Conservation (phyloP, 1,140 invertebrate species). For the Tetragonula clypearis region DNA sequence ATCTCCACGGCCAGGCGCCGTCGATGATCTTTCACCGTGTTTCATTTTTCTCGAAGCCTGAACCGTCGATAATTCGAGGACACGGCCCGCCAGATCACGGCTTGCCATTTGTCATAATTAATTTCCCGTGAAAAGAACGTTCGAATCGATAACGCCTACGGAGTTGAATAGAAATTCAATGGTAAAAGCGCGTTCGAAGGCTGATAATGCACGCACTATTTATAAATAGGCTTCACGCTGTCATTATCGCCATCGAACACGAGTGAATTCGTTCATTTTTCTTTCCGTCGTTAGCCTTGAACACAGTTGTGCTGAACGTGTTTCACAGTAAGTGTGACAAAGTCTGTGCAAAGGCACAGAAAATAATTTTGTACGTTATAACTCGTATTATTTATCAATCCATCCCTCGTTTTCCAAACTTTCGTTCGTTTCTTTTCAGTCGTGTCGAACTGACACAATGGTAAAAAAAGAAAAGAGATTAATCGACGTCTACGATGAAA, state of each 20-base stretch:
- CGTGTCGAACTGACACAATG: no score
- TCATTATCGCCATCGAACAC: neutral
- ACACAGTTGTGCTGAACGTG: neutral
- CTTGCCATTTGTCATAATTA: constrained; percentile 22
- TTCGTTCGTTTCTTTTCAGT: no score
- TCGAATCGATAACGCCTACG: neutral
- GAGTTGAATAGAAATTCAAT: neutral
- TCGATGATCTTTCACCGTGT: constrained; percentile 13
- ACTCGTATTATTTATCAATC: no score
- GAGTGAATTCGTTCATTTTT: neutral
- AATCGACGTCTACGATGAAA: no score
- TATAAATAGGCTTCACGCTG: neutral
- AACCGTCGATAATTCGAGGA: constrained; percentile 28
- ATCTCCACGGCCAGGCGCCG: constrained; percentile 5
- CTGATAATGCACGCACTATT: neutral
- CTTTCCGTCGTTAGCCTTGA: neutral
- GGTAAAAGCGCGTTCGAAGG: neutral
- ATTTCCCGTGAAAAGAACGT: neutral
- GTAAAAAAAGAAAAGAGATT: no score
- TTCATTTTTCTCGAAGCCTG: neutral
- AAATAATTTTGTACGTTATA: no score
- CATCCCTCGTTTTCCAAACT: no score
- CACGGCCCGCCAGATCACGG: neutral
- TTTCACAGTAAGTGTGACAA: no score
- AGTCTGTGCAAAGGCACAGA: no score